Percentiles rank a stretch among this genome's conserved stretches.
phyloP scores from a whole-genome alignment of 2,797 vertebrate species.

The Hydrocynus forskahlii region DNA sequence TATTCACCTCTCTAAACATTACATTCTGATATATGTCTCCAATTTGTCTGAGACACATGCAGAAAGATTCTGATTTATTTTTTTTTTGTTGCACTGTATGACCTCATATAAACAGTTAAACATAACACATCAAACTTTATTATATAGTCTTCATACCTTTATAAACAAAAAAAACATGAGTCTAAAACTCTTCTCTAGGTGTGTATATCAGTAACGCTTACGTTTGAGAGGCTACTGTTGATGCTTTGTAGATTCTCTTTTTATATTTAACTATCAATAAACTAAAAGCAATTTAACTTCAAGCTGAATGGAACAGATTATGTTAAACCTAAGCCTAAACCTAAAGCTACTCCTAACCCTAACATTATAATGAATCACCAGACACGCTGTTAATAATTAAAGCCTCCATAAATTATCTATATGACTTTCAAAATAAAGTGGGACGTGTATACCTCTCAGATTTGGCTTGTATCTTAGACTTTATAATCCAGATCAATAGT shows the following conservation, averaged over 20 bases:
- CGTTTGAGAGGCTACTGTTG: too few species aligned
- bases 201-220: too few species aligned
- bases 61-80: conserved; percentile 22
- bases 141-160: not conserved
- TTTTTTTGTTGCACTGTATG: not conserved
- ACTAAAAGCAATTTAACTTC: too few species aligned
- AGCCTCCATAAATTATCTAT: not conserved
- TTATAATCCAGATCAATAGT: not conserved
- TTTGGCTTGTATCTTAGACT: not conserved
- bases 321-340: not conserved
- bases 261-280: not conserved
- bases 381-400: not conserved
- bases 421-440: not conserved
- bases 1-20: conserved; percentile 15
- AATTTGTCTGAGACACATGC: conserved; percentile 3
- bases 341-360: not conserved
- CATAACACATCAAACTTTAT: not conserved
- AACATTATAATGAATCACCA: not conserved
- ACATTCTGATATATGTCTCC: not conserved
- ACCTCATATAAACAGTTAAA: not conserved
- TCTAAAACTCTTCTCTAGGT: not conserved
- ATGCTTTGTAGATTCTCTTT: too few species aligned
- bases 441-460: not conserved
- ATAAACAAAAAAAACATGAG: not conserved
- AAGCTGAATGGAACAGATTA: too few species aligned